Base-by-base conservation (phyloP, 2,113 vertebrate species). In the Callithrix jacchus region DNA sequence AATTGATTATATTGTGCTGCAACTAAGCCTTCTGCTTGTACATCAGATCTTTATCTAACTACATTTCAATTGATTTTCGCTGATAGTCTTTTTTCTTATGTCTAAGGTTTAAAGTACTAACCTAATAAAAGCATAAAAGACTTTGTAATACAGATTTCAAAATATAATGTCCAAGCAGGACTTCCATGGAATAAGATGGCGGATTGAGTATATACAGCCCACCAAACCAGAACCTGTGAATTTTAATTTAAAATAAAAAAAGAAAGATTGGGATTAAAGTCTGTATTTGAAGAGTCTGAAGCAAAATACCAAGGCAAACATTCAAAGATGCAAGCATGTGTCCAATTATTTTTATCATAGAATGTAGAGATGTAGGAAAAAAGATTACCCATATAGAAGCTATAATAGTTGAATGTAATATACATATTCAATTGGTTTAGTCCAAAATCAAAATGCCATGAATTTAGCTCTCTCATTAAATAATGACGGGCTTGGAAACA, bases 21-120 rank as follows among this genome's bases (percentile, higher is more conserved):
- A 95, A 93, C 98, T 96, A 96, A 98, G 98, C 98, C 98, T 98
- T 97, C 98, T 97, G 98, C 96, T 98, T 96, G 97, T 98, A 94
- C 98, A 98, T 98, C 98, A 98, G 98, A 98, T 98, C 98, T 98
- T 96, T 98, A 98, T 98, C 98, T 99, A 99, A 99, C 98, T 98
- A 98, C 98, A 98, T 99, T 99, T 98, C 98, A 98, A 99, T 99
- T 99, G 99, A 99, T 99, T 99, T 99, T 98, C 98, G 98, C 98
- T 99, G 98, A 99, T 99, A 99, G 98, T 98, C 98, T 98, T 98
- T 98, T 99, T 98, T 98, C 98, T 98, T 98, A 98, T 98, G 98
- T 98, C 98, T 98, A 96, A 92, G 96, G 98, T 98, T 98, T 99
- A 99, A 97, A 98, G 98, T 98, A 98, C 98, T 99, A 98, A 99